Evolutionary conservation across 2,113 vertebrate species (phyloP).

Genomic region (Pycnonotus jocosus): DNA sequence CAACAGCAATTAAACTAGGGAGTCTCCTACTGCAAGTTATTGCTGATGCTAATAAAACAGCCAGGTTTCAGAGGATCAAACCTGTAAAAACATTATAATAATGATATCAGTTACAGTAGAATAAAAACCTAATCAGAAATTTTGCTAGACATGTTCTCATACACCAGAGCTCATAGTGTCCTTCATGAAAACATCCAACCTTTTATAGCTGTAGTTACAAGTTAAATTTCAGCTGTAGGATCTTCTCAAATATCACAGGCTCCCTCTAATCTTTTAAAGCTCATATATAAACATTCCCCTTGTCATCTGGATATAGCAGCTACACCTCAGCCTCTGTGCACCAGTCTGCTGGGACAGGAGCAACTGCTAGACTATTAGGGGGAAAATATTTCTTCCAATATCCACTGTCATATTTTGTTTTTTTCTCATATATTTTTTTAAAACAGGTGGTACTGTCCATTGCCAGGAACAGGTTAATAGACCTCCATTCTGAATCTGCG

Average conservation of each 20-base stretch:
- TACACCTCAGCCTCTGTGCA: background rate
- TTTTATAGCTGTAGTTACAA: background rate
- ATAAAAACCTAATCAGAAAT: background rate
- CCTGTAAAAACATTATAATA: background rate
- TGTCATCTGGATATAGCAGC: background rate
- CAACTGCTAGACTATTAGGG: background rate
- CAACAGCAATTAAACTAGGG: background rate
- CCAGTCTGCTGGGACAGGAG: background rate
- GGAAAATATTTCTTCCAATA: background rate
- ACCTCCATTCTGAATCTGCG: rapidly evolving
- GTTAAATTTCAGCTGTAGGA: background rate
- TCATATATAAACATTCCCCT: background rate
- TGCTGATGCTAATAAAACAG: background rate
- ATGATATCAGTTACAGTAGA: background rate
- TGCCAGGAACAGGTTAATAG: background rate
- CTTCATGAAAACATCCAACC: background rate
- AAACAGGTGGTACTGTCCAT: background rate
- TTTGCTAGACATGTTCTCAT: background rate
- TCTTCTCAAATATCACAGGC: background rate
- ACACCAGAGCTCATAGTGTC: background rate
- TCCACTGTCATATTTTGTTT: background rate
- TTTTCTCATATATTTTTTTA: background rate
- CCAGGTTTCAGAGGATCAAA: background rate
- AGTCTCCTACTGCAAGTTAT: background rate
- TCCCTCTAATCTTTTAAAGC: background rate